Evolutionary conservation across 2,797 vertebrate genomes (phyloP).

Genomic region (Coendou prehensilis): DNA sequence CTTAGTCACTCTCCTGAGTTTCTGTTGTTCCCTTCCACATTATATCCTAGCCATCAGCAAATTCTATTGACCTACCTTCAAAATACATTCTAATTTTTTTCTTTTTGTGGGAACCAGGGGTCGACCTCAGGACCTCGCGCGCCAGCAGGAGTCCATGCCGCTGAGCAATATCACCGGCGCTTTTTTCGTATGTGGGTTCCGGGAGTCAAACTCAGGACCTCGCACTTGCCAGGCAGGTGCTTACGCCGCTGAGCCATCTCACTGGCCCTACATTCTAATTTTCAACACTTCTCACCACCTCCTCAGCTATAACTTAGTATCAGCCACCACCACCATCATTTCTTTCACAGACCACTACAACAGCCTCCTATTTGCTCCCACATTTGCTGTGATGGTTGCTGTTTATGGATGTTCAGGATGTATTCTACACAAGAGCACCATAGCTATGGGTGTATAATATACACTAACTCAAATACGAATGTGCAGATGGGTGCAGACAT

Average conservation of each 20-base stretch:
- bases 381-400: not conserved
- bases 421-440: not conserved
- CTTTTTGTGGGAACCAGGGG: no score
- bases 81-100: slow-evolving; percentile 41
- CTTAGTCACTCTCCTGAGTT: not conserved
- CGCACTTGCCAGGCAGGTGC: no score
- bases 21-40: not conserved
- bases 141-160: no score
- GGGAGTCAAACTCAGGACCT: no score
- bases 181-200: no score
- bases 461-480: slow-evolving; percentile 47
- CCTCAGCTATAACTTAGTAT: not conserved
- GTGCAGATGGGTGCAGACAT: slow-evolving; percentile 55
- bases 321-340: not conserved
- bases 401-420: slow-evolving; percentile 34
- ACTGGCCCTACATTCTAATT: not conserved
- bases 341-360: not conserved
- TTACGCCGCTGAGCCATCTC: no score
- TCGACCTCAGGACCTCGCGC: no score
- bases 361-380: not conserved
- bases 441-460: slow-evolving; percentile 35
- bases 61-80: slow-evolving; percentile 40
- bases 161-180: no score
- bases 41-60: not conserved
- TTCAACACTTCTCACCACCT: not conserved